These are phyloP conservation scores for Bovichtus diacanthus DNA, from an alignment of 2,797 vertebrate genomes.

Conservation along the genomic window DNA sequence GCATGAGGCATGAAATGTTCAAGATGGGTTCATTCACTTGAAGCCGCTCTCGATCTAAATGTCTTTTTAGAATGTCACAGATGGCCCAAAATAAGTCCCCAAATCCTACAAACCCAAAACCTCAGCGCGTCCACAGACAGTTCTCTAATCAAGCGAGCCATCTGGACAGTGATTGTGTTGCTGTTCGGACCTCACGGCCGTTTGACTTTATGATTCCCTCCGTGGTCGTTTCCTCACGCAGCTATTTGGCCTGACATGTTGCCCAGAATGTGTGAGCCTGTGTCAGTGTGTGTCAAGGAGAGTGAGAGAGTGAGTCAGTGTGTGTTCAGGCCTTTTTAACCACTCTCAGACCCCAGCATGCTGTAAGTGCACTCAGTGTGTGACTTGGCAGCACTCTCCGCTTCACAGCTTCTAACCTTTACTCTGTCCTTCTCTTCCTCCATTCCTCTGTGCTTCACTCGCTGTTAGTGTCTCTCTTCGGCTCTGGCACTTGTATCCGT, in stretches of 20 bases:
- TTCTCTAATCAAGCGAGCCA: slow-evolving; percentile 66
- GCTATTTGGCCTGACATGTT: slow-evolving; percentile 73
- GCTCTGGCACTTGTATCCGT: slow-evolving; percentile 43
- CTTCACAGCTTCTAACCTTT: slow-evolving; percentile 77
- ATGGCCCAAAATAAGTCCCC: slow-evolving; percentile 36
- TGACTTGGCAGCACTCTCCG: slow-evolving; percentile 75
- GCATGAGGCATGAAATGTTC: slow-evolving; percentile 23
- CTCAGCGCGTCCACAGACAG: slow-evolving; percentile 31
- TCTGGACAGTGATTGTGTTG: slow-evolving; percentile 73
- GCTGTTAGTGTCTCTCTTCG: slow-evolving; percentile 33
- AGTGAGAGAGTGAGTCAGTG: slow-evolving; percentile 41
- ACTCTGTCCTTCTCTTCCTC: slow-evolving; percentile 54
- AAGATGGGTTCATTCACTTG: slow-evolving; percentile 21
- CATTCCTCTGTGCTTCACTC: slow-evolving; percentile 35
- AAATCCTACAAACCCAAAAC: slow-evolving; percentile 42
- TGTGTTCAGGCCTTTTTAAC: slow-evolving; percentile 61
- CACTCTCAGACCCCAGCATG: slow-evolving; percentile 64
- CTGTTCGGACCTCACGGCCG: slow-evolving; percentile 64
- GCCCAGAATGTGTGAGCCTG: slow-evolving; percentile 72
- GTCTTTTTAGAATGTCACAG: slow-evolving; percentile 38
- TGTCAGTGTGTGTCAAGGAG: slow-evolving; percentile 56
- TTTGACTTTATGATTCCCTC: slow-evolving; percentile 77
- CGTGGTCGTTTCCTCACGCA: slow-evolving; percentile 73
- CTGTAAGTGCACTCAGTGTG: slow-evolving; percentile 78
- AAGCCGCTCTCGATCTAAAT: slow-evolving; percentile 27